Evolutionary conservation across 1,140 invertebrate species (phyloP), one percentile per base, ranked within the genome.

Genomic region (Thaumatotibia leucotreta): DNA sequence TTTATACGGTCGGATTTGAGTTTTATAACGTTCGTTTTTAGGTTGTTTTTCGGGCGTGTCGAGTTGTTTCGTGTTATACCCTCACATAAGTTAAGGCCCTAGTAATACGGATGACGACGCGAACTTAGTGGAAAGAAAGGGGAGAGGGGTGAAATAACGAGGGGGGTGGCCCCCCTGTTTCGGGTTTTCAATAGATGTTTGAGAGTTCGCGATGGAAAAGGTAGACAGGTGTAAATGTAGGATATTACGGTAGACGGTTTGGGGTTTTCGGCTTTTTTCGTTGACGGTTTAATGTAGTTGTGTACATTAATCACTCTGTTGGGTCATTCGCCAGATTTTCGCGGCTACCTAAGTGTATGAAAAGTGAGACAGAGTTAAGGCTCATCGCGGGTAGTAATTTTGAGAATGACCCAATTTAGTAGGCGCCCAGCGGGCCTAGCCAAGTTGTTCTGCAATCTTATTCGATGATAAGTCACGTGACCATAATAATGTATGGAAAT

Each of bases 121-220:
- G 81, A 89, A 91, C 78, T 89, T 89, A 86, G 83, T 84, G 75
- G 88, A 88, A 89, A 89, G 86, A 88, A 88, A 88, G 83, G 85
- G 88, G 86, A 80, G 84, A 82, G 68, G 80, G 76, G 79, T 82
- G 76, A 76, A 76, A 81, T 84, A 83, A 86, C 81, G 84, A 82
- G 83, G 79, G 80, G 75, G 66, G 70, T 31, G 65, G 76, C 74
- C 82, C 79, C 83, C 85, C 84, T 83, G 86, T 88, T 90, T 90
- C 82, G 88, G 86, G 86, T 86, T 89, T 90, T 90, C 88, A 90
- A 89, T 89, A 86, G 88, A 88, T 88, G 84, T 86, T 85, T 84
- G 80, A 82, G 77, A 88, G 82, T 80, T 86, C 75, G 75, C 79
- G 84, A 80, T 83, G 85, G 83, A 79, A 80, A 83, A 82, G 74